These are phyloP conservation scores for Ruditapes philippinarum DNA, from an alignment of 1,140 invertebrate species.

Conservation along the genomic window DNA sequence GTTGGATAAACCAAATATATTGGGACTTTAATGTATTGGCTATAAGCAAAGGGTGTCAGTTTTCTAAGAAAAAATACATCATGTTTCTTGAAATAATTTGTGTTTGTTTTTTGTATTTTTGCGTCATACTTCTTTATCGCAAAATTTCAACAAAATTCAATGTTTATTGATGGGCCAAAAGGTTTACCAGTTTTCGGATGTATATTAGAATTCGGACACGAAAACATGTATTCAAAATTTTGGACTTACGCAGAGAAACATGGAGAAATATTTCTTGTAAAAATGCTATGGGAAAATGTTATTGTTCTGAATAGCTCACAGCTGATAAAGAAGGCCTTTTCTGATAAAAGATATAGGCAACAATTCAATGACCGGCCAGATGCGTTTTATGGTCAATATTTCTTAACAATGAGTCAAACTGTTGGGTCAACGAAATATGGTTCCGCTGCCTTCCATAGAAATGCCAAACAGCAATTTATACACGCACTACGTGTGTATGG, in stretches of 20 bases:
- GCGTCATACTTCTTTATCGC: not conserved
- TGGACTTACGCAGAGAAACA: not conserved
- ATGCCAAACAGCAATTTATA: not conserved
- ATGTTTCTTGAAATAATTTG: too few relatives aligned
- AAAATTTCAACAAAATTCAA: not conserved
- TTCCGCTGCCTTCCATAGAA: not conserved
- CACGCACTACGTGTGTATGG: not conserved
- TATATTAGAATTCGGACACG: constrained; percentile 6
- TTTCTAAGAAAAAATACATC: too few relatives aligned
- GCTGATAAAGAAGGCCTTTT: not conserved
- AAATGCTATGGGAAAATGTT: constrained; percentile 4
- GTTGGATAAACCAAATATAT: too few relatives aligned
- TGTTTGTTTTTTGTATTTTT: not conserved
- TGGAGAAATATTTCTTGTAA: not conserved
- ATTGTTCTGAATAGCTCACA: constrained; percentile 8
- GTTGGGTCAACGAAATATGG: not conserved
- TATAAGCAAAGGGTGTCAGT: too few relatives aligned
- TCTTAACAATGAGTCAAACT: not conserved
- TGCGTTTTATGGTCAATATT: constrained; percentile 6
- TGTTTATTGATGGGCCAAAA: not conserved
- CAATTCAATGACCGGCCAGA: not conserved
- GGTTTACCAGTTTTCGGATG: not conserved
- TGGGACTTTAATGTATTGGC: too few relatives aligned
- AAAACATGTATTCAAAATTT: not conserved
- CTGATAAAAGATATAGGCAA: not conserved